Evolutionary conservation across 2,888 invertebrate genomes (phyloP).

Genomic region (Octonoba sinensis): DNA sequence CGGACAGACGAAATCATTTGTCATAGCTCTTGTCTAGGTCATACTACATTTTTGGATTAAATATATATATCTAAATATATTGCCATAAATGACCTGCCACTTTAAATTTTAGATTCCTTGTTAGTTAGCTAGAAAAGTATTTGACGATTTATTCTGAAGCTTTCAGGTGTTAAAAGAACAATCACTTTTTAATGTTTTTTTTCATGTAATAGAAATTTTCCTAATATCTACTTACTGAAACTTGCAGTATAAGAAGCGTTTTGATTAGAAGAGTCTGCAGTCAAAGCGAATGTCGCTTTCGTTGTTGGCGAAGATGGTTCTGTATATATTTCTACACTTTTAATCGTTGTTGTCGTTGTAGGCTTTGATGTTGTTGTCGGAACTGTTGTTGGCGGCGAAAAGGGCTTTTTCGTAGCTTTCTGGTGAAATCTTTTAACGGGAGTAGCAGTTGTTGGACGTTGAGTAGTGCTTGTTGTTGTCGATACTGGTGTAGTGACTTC

Average conservation of each 20-base stretch:
- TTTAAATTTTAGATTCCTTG: too few species aligned
- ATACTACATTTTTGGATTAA: too few species aligned
- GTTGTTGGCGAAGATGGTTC: constrained; percentile 64
- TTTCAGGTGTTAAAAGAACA: too few species aligned
- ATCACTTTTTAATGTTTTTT: too few species aligned
- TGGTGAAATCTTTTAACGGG: constrained; percentile 34
- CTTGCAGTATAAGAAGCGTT: constrained; percentile 30
- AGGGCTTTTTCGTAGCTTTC: constrained; percentile 50
- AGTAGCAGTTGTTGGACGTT: constrained; percentile 7
- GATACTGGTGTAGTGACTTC: constrained; percentile 55
- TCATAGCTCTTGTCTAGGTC: too few species aligned
- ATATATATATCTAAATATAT: too few species aligned
- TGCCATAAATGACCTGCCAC: too few species aligned
- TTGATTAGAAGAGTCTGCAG: constrained; percentile 36
- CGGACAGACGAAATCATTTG: too few species aligned
- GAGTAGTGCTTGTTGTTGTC: constrained; percentile 18
- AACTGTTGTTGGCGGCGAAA: constrained; percentile 52
- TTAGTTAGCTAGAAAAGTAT: too few species aligned
- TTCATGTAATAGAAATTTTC: not conserved
- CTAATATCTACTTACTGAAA: constrained; percentile 33
- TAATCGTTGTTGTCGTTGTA: constrained; percentile 60
- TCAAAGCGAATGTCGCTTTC: constrained; percentile 15
- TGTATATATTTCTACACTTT: too few species aligned
- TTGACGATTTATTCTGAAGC: too few species aligned
- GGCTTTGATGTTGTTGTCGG: constrained; percentile 60